phyloP scores from a whole-genome alignment of 2,113 vertebrate genomes.

The Heliornis fulica region DNA sequence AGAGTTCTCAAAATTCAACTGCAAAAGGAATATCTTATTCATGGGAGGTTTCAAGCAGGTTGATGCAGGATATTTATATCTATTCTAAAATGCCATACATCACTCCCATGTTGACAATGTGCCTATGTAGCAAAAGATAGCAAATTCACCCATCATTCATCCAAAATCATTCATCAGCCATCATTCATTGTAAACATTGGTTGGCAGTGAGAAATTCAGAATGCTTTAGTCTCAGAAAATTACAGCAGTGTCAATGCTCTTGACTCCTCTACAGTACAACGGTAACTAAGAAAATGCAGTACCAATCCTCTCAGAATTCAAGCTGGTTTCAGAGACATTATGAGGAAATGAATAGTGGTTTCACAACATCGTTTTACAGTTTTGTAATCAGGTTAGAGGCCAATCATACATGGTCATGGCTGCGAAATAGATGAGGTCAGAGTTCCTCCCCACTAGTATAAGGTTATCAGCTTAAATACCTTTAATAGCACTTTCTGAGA shows the following conservation, averaged over 20 bases:
- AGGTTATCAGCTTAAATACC: slow-evolving; percentile 13
- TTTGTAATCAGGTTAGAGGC: slow-evolving; percentile 57
- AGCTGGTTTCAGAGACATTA: slow-evolving; percentile 30
- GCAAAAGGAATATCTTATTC: not conserved
- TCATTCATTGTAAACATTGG: not conserved
- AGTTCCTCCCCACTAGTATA: not conserved
- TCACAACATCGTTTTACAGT: slow-evolving; percentile 50
- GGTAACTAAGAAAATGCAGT: not conserved
- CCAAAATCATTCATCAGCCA: not conserved
- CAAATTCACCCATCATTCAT: not conserved
- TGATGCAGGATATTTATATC: not conserved
- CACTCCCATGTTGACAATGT: not conserved
- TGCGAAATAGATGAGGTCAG: slow-evolving; percentile 26
- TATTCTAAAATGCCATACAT: not conserved
- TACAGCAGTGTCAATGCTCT: not conserved
- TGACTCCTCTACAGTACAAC: not conserved
- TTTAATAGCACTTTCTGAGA: not conserved
- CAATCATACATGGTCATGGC: not conserved
- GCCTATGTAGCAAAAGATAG: not conserved
- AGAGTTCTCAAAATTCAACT: not conserved
- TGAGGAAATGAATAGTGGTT: slow-evolving; percentile 53
- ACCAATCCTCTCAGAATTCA: not conserved
- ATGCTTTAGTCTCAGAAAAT: not conserved
- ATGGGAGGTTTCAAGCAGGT: not conserved
- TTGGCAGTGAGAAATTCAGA: not conserved